phyloP scores from a whole-genome alignment of 1,140 invertebrate species.

The Drosophila gunungcola region DNA sequence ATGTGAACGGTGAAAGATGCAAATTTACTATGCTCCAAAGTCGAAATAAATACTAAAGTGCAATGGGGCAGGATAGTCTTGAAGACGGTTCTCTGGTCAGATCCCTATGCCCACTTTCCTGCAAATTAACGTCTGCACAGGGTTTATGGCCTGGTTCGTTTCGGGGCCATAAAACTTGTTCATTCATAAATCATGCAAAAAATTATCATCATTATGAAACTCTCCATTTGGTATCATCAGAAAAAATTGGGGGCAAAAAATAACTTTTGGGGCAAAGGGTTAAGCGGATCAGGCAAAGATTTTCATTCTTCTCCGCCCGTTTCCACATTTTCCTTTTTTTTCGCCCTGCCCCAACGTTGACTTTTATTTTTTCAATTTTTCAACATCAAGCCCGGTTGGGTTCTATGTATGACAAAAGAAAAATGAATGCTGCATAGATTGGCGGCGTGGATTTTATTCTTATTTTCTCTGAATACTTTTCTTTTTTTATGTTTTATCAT shows the following conservation, averaged over 20 bases:
- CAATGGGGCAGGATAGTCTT: constrained; percentile 56
- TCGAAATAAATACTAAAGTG: constrained; percentile 83
- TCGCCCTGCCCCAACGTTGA: constrained; percentile 39
- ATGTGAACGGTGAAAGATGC: constrained; percentile 78
- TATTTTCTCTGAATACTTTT: background rate
- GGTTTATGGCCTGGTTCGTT: constrained; percentile 54
- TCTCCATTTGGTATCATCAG: constrained; percentile 74
- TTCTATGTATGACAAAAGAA: constrained; percentile 67
- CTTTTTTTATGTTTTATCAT: constrained; percentile 30
- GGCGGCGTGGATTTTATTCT: constrained; percentile 34
- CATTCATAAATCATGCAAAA: constrained; percentile 82
- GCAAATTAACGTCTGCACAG: constrained; percentile 77
- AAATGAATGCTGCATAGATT: constrained; percentile 77
- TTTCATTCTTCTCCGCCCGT: constrained; percentile 27
- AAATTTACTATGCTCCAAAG: constrained; percentile 77
- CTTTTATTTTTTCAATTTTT: constrained; percentile 81
- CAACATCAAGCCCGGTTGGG: constrained; percentile 60
- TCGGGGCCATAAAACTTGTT: constrained; percentile 75
- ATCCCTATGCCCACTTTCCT: constrained; percentile 1
- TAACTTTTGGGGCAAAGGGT: constrained; percentile 48
- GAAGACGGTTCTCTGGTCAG: constrained; percentile 23
- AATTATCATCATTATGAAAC: constrained; percentile 84
- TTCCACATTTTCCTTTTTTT: constrained; percentile 23
- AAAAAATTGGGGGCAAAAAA: constrained; percentile 21
- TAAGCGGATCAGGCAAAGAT: constrained; percentile 68